Evolutionary conservation across 2,888 invertebrate genomes (phyloP), one percentile per base, ranked within the genome.

Genomic region (Eucera pruinosa): DNA sequence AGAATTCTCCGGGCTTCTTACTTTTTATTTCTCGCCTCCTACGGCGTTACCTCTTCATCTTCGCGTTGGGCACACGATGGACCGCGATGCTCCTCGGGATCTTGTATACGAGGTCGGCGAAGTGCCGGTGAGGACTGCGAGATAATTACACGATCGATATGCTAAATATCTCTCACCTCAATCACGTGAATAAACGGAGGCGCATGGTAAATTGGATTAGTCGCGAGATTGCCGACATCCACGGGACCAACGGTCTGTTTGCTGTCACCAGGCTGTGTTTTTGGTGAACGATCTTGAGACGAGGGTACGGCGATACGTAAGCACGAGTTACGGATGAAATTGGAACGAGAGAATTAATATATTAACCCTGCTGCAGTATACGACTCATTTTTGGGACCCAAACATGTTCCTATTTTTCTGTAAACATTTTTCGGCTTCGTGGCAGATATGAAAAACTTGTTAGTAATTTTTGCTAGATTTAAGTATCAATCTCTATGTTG

Each of bases 1-100:
- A 69, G 89, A 86, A 84, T 86, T 85, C 84, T 73, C 71, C 83
- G 72, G 79, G 69, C 81, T 65, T 41, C 39, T 41, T 39, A 27
- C 47, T 57, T 66, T 73, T 73, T 65, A 73, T 73, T 86, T 82
- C 87, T 85, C 88, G 80, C 90, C 89, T 87, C 90, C 90, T 89
- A 89, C 81, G 77, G 89, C 83, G 88, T 90, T 89, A 90, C 89
- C 89, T 90, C 90, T 90, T 90, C 90, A 90, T 90, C 87, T 88
- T 86, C 80, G 64, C 68, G 62, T 54, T 66, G 61, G 57, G 27
- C 78, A 54, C 66, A 66, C 41, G 55, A 39, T 61, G 45, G 66
- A 20, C 50, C n/a, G 18, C 43, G 43, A 25, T 54, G 43, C 23
- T 62, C 25, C 55, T 30, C 43, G 54, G 33, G 33, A 33, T 5